Conservation (phyloP, 2,888 invertebrate genomes). For the Carterocephalus palaemon region DNA sequence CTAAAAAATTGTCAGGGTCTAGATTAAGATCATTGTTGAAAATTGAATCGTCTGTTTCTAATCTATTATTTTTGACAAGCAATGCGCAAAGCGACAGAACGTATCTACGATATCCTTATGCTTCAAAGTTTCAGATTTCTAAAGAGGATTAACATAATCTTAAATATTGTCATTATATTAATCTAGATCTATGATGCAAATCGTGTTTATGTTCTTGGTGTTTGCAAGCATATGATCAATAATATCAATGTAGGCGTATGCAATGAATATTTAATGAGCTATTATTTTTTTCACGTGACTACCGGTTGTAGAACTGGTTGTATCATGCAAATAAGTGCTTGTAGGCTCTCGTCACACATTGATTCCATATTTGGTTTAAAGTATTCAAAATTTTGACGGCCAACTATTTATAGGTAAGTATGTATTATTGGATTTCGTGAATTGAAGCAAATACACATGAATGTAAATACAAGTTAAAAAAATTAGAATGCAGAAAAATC, state of each 20-base stretch:
- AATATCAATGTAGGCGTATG: conserved; percentile 18
- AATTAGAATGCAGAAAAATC: too few species aligned
- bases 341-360: conserved; percentile 28
- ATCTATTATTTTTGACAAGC: too few species aligned
- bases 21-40: too few species aligned
- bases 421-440: conserved; percentile 12
- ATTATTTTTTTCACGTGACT: conserved; percentile 18
- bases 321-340: conserved; percentile 18
- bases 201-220: conserved; percentile 19
- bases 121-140: too few species aligned
- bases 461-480: too few species aligned
- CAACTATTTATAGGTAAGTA: conserved; percentile 23
- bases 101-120: too few species aligned
- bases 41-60: too few species aligned
- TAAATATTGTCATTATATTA: too few species aligned
- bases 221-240: conserved; percentile 8
- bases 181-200: conserved; percentile 10
- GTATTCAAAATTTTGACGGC: conserved; percentile 27
- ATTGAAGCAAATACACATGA: conserved; percentile 17
- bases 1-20: too few species aligned
- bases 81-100: too few species aligned
- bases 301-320: conserved; percentile 15
- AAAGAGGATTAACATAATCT: conserved; percentile 5
- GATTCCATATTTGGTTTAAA: conserved; percentile 28
- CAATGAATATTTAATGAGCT: conserved; percentile 20